A percentile compares a stretch with the other conserved stretches of the same genome.
These are phyloP conservation scores for Chelonia mydas DNA, from an alignment of 2,797 vertebrate species.

Conservation along the genomic window DNA sequence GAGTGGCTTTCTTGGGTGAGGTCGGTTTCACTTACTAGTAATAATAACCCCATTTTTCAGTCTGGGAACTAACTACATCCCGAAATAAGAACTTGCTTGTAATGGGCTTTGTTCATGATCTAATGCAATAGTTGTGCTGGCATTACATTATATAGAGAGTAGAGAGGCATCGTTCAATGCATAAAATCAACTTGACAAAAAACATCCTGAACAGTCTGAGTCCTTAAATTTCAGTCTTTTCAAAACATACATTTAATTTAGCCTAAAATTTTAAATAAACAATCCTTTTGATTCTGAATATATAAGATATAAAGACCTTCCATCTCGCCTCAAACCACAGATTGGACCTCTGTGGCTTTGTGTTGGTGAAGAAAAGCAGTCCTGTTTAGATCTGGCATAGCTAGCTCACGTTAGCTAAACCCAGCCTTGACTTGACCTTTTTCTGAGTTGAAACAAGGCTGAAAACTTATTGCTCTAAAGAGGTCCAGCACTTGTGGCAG, in stretches of 20 bases:
- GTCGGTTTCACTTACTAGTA: background rate
- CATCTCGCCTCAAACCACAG: fast-evolving
- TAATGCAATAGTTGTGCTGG: slow-evolving; percentile 8
- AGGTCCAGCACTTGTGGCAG: fast-evolving
- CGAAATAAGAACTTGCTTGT: background rate
- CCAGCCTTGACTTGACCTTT: background rate
- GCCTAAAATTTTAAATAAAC: background rate
- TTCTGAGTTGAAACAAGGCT: background rate
- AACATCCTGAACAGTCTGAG: background rate
- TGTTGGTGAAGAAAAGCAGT: background rate
- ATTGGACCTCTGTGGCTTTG: background rate
- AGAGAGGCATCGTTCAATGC: background rate
- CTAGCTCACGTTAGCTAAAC: background rate
- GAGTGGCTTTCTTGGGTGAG: background rate
- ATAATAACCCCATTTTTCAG: background rate
- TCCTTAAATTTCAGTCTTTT: background rate
- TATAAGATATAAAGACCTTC: background rate
- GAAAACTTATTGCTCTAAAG: background rate
- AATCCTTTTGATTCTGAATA: background rate
- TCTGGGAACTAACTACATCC: background rate
- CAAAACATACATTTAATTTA: background rate
- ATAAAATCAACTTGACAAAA: background rate
- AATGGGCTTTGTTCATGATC: slow-evolving; percentile 21
- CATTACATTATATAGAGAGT: background rate
- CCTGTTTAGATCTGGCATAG: background rate